phyloP scores from a whole-genome alignment of 1,140 invertebrate species.

The Anoplophora glabripennis region DNA sequence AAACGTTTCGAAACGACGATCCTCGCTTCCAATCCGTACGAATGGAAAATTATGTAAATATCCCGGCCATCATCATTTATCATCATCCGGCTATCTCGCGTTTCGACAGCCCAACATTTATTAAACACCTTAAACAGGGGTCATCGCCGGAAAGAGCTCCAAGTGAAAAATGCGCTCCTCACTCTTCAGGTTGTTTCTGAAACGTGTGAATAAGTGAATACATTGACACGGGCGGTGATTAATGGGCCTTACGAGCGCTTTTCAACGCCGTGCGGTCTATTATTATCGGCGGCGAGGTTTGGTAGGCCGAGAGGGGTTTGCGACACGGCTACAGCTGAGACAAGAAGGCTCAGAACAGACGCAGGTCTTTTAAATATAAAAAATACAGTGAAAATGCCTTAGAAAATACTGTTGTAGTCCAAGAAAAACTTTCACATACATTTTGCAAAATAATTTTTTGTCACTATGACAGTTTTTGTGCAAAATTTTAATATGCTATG shows the following conservation, averaged over 20 bases:
- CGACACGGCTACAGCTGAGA: too few relatives aligned
- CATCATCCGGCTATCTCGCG: background rate
- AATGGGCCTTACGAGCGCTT: background rate
- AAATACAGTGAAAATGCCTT: too few relatives aligned
- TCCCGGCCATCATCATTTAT: conserved; percentile 4
- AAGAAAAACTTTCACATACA: too few relatives aligned
- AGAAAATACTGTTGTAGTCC: too few relatives aligned
- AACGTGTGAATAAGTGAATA: conserved; percentile 8
- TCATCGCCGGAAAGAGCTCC: conserved; percentile 7
- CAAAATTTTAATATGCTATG: too few relatives aligned
- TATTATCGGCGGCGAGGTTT: conserved; percentile 1
- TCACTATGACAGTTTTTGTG: too few relatives aligned
- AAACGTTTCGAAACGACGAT: too few relatives aligned
- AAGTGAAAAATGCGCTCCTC: conserved; percentile 10
- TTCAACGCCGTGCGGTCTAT: conserved; percentile 3
- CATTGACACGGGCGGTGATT: conserved; percentile 13
- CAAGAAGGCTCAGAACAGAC: too few relatives aligned
- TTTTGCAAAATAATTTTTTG: too few relatives aligned
- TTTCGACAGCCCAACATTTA: conserved; percentile 12
- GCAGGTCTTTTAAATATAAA: too few relatives aligned
- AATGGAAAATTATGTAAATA: conserved; percentile 14
- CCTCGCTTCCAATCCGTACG: background rate
- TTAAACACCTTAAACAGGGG: conserved; percentile 11
- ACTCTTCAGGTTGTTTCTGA: conserved; percentile 9
- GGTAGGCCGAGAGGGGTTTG: too few relatives aligned